Conservation (phyloP, 2,888 invertebrate genomes). For the Lobophora halterata region DNA sequence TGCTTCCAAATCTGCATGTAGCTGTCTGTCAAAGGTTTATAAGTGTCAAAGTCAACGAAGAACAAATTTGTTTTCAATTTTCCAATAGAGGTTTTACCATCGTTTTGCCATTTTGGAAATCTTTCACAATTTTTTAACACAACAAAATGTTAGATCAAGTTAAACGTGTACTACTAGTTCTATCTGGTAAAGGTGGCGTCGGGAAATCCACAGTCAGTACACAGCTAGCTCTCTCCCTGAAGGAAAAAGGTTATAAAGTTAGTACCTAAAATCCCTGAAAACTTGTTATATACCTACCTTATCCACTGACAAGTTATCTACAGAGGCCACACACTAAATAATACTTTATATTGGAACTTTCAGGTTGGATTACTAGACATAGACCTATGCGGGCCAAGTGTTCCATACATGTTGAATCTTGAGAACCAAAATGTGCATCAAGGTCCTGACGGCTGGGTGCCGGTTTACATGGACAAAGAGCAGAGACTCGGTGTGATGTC, state of each 20-base stretch:
- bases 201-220: constrained; percentile 99
- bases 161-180: constrained; percentile 92
- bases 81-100: no score
- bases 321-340: no score
- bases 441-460: constrained; percentile 95
- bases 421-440: constrained; percentile 93
- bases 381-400: constrained; percentile 97
- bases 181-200: constrained; percentile 99
- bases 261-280: constrained; percentile 18
- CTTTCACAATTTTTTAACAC: no score
- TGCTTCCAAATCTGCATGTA: no score
- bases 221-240: constrained; percentile 93
- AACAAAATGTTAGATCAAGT: constrained; percentile 86
- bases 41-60: constrained; percentile 4
- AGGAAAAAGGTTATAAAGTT: constrained; percentile 90
- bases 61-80: neutral
- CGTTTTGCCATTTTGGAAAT: no score
- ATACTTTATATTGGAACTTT: no score
- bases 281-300: no score
- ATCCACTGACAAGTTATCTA: no score
- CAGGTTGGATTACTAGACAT: constrained; percentile 96
- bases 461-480: constrained; percentile 91
- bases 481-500: constrained; percentile 96
- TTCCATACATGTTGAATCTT: constrained; percentile 93
- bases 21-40: no score